Evolutionary conservation across 37 sponge, comb jelly and placozoan species (phyloP).

Genomic region (Ianthella basta): DNA sequence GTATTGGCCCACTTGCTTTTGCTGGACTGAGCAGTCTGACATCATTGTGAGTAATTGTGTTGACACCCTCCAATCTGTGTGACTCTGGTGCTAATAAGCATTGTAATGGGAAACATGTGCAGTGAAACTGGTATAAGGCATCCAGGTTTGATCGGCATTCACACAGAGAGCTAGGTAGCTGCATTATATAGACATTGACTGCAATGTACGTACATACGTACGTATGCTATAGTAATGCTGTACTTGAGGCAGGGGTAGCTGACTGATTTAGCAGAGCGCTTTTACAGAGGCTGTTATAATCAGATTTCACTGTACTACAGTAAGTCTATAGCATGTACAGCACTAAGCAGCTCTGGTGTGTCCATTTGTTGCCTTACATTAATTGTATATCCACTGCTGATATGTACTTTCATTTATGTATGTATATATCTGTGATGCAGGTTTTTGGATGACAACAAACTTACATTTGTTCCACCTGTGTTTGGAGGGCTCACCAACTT

Average conservation of each 20-base stretch:
- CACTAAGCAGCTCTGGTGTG: neutral
- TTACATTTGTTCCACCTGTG: slow-evolving; percentile 36
- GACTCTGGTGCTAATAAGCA: neutral
- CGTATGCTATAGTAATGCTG: too few species aligned
- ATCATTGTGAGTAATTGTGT: slow-evolving; percentile 43
- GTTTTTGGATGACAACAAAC: slow-evolving; percentile 50
- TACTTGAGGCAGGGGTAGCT: too few species aligned
- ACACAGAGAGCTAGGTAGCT: too few species aligned
- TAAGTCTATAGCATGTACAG: too few species aligned
- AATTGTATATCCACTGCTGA: neutral
- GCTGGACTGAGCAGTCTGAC: slow-evolving; percentile 33
- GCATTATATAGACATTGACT: too few species aligned
- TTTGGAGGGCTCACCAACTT: slow-evolving; percentile 40
- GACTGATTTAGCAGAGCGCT: too few species aligned
- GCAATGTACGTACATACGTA: too few species aligned
- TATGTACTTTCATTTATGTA: neutral
- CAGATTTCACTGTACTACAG: too few species aligned
- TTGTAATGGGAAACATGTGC: too few species aligned
- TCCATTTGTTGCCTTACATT: neutral
- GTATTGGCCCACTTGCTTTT: slow-evolving; percentile 52
- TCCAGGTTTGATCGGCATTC: too few species aligned
- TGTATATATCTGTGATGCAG: slow-evolving; percentile 13
- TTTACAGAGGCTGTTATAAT: too few species aligned
- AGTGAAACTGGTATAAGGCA: too few species aligned
- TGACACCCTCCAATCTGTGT: neutral